Percentiles rank a stretch among this genome's conserved stretches.
These are phyloP conservation scores for Cossypha caffra DNA, from an alignment of 2,797 vertebrate genomes.

Conservation along the genomic window DNA sequence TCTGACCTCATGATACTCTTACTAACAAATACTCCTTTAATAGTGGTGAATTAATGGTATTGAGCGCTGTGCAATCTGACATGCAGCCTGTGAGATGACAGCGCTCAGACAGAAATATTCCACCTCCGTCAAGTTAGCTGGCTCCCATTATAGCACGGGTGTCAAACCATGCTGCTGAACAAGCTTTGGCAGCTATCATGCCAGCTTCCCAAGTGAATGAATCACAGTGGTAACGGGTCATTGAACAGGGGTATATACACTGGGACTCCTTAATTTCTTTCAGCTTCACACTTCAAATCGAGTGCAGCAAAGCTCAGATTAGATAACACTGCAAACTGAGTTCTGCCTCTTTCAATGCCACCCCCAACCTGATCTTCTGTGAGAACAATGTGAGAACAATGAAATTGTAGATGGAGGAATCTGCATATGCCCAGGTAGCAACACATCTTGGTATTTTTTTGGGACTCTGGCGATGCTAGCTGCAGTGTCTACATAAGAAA, in stretches of 20 bases:
- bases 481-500: background rate
- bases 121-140: background rate
- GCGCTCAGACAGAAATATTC: constrained; percentile 30
- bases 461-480: background rate
- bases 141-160: background rate
- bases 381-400: background rate
- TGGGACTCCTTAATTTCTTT: background rate
- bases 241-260: constrained; percentile 12
- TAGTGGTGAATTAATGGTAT: constrained; percentile 34
- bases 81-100: constrained; percentile 11
- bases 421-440: constrained; percentile 9
- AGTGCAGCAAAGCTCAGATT: background rate
- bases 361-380: background rate
- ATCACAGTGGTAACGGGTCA: background rate
- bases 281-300: background rate
- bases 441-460: background rate
- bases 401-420: background rate
- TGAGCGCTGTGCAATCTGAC: background rate
- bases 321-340: background rate
- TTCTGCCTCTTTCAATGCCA: background rate
- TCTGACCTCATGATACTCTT: constrained; percentile 46
- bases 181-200: background rate
- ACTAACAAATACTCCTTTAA: constrained; percentile 38
- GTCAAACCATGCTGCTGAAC: background rate
- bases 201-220: constrained; percentile 11